These are phyloP conservation scores for Platysternon megacephalum DNA, from an alignment of 2,113 vertebrate species.

Conservation along the genomic window DNA sequence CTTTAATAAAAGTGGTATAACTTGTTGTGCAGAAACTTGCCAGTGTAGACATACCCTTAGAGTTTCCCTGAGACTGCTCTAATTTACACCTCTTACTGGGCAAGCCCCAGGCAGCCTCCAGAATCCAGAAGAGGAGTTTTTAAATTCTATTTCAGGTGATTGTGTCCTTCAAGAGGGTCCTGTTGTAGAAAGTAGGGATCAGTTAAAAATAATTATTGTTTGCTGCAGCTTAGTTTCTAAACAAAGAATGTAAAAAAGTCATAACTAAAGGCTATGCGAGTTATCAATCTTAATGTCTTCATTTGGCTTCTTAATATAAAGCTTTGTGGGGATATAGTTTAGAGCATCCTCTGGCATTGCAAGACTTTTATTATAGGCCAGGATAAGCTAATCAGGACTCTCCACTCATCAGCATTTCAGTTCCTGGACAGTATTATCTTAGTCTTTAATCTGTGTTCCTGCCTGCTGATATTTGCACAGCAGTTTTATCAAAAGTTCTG, in stretches of 20 bases:
- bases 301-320: not conserved
- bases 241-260: not conserved
- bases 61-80: not conserved
- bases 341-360: not conserved
- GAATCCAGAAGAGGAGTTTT: not conserved
- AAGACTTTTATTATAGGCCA: not conserved
- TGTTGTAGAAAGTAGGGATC: not conserved
- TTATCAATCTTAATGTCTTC: not conserved
- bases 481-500: not conserved
- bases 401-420: not conserved
- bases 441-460: not conserved
- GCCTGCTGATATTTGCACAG: not conserved
- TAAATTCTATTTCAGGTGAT: not conserved
- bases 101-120: not conserved
- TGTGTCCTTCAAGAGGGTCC: not conserved
- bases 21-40: too few species aligned
- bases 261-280: not conserved
- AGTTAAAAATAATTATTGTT: not conserved
- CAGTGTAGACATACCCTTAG: too few species aligned
- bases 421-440: not conserved
- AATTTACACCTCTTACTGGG: not conserved
- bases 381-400: not conserved
- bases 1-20: too few species aligned
- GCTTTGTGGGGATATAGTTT: not conserved
- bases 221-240: not conserved